Evolutionary conservation across 2,797 vertebrate genomes (phyloP).

Genomic region (Glossophaga mutica): DNA sequence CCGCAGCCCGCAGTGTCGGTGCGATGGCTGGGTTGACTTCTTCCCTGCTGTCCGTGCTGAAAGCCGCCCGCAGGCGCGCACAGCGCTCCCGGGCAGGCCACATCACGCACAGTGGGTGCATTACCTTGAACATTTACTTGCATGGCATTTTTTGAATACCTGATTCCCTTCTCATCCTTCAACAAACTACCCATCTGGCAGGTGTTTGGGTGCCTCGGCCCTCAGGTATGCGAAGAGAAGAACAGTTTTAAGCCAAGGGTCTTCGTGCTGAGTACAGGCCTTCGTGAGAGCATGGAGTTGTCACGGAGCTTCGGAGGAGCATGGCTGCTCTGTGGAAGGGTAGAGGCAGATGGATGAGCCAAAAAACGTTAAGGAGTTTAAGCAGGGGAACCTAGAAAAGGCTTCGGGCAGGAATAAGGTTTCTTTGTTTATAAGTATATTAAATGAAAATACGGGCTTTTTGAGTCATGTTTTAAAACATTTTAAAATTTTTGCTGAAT

Average conservation of each 20-base stretch:
- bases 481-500: constrained; percentile 43
- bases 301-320: constrained; percentile 23
- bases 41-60: background rate
- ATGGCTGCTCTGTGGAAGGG: constrained; percentile 20
- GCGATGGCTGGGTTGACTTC: background rate
- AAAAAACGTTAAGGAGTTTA: constrained; percentile 59
- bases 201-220: background rate
- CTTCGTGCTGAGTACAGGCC: background rate
- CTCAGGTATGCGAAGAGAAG: background rate
- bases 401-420: constrained; percentile 36
- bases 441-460: background rate
- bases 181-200: background rate
- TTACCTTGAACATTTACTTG: constrained; percentile 48
- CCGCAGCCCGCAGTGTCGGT: background rate
- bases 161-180: constrained; percentile 9
- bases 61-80: background rate
- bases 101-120: background rate
- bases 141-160: background rate
- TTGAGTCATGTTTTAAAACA: constrained; percentile 57
- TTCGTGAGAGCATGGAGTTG: constrained; percentile 1
- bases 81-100: background rate
- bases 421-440: constrained; percentile 37
- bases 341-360: constrained; percentile 44
- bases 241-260: background rate
- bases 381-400: constrained; percentile 45